Conservation (phyloP, 2,888 invertebrate species). For the Phoronis australis region DNA sequence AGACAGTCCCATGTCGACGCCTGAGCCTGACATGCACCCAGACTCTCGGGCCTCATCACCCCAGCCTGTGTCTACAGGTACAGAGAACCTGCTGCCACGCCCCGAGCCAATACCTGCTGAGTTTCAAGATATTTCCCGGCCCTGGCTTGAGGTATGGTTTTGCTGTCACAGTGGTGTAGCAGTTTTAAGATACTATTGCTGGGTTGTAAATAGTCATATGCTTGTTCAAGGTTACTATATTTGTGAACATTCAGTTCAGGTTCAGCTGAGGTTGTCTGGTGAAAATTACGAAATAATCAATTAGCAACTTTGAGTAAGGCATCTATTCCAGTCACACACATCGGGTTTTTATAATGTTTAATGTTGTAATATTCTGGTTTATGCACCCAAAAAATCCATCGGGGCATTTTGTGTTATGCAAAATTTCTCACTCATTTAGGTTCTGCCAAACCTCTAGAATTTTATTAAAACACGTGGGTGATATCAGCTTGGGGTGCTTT, state of each 20-base stretch:
- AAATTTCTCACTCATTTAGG: neutral
- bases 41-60: neutral
- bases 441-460: neutral
- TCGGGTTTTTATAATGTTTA: neutral
- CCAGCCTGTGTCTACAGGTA: neutral
- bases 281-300: no score
- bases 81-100: slow-evolving; percentile 26
- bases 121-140: slow-evolving; percentile 27
- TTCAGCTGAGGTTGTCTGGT: no score
- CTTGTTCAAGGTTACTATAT: neutral
- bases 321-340: no score
- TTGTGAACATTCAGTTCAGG: no score
- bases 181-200: neutral
- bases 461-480: slow-evolving; percentile 2
- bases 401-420: neutral
- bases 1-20: no score
- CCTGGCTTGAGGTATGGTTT: slow-evolving; percentile 49
- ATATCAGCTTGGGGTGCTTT: no score
- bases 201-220: neutral
- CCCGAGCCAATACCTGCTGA: slow-evolving; percentile 44
- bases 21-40: no score
- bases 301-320: no score
- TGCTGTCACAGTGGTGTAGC: no score
- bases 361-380: neutral
- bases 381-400: neutral